Evolutionary conservation across 2,888 invertebrate species (phyloP), one percentile per base, ranked within the genome.

Genomic region (Germaria angustata): DNA sequence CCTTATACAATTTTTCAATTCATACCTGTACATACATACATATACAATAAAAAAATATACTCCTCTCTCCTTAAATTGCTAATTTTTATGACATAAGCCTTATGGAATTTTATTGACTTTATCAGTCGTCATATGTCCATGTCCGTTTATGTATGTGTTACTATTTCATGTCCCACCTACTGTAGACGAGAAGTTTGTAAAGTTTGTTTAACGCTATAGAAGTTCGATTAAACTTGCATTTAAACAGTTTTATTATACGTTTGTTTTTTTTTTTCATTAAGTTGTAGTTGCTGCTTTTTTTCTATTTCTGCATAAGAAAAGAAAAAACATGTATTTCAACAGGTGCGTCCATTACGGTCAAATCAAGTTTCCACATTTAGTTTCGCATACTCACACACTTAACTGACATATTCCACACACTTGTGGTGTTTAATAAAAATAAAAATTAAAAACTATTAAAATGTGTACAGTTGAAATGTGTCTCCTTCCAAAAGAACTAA

Each of bases 261-360:
- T 20, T 20, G 20, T 59, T 44, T 55, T 46, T 32, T 24, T 59
- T 8, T 8, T 15, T 46, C 4, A 28, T 49, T 24, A 13, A 32
- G 17, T 51, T 22, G 65, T 34, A 34, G 53, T 53, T 44, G 61
- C 36, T 8, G 28, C 1, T 20, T 28, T 41, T 36, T 53, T 51
- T 61, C 24, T 28, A 44, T 44, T 63, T 28, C 39, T 63, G 46
- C 34, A 20, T 36, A 39, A 55, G 8, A 53, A 51, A 51, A 41
- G 11, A 78, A 57, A 72, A 87, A 89, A 89, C 89, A 88, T 86
- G 88, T 86, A 88, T 88, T 89, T 87, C 86, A 89, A 88, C 89
- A 89, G 89, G 89, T 89, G 89, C 89, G 88, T 88, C 86, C 81
- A 85, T 79, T 80, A 78, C 73, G 81, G 80, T 77, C 84, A 83